Evolutionary conservation across 2,797 vertebrate species (phyloP), one percentile per base, ranked within the genome.

Genomic region (Channallabes apus): DNA sequence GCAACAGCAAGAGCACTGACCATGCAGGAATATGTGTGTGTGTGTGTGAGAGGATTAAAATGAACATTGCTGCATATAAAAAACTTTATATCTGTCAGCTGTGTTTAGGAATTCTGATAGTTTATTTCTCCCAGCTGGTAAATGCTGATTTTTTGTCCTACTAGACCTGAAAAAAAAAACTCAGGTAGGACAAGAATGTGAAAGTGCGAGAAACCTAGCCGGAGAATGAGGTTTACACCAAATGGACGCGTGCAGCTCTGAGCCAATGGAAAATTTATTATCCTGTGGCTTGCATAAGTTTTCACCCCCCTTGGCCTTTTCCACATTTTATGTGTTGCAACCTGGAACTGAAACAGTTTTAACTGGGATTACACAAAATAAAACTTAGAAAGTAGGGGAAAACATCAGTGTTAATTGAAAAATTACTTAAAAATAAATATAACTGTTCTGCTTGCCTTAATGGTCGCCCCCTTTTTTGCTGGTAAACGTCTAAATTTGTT

Each of bases 211-310:
- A 35, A 59, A 67, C 87, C 58, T 56, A 56, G 71, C n/a, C 27
- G 67, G 83, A 67, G 56, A 80, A 82, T 27, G 75, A 89, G 72
- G 87, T 89, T 41, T 86, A 84, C 83, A 54, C 77, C 7, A 32
- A 71, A 84, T 73, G 83, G 64, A 79, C 59, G 24, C 38, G 79
- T 32, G 22, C 72, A 83, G 78, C 79, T 56, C 67, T 17, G 35
- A 69, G 72, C 76, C 67, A 80, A 82, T 22, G 29, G 65, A 68
- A 64, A 79, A 85, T 88, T 87, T 67, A 88, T 87, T 87, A 58
- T 32, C 75, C 27, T n/a, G 51, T 8, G n/a, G 0, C n/a, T 56
- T 75, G 72, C 72, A 56, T 54, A 56, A 75, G 51, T 75, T 56
- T 29, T 29, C 72, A 54, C 46, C 15, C 46, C 24, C 59, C 17